These are phyloP conservation scores for Tursiops truncatus DNA, from an alignment of 2,113 vertebrate genomes.

Conservation along the genomic window DNA sequence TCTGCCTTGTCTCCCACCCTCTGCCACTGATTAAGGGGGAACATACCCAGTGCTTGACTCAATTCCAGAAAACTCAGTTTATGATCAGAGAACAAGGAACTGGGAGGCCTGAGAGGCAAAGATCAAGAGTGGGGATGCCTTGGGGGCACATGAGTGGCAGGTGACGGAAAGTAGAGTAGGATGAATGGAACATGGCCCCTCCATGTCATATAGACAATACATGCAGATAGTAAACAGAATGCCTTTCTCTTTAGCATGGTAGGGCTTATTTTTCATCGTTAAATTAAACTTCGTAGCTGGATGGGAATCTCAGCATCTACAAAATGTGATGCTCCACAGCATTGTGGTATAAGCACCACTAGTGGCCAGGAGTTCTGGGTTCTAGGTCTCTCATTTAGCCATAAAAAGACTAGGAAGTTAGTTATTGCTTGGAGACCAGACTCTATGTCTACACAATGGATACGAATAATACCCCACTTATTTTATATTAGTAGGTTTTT, in stretches of 20 bases:
- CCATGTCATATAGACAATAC: neutral
- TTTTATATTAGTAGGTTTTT: neutral
- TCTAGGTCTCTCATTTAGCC: neutral
- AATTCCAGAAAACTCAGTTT: neutral
- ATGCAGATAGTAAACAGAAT: neutral
- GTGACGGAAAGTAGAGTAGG: neutral
- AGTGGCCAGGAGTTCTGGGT: neutral
- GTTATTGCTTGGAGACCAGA: neutral
- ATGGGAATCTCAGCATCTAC: neutral
- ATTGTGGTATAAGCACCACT: neutral
- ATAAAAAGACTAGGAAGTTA: neutral
- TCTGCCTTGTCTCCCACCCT: neutral
- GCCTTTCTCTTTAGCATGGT: neutral
- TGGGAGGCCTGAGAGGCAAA: neutral
- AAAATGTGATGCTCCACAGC: neutral
- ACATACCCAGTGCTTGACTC: neutral
- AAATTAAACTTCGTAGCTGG: slow-evolving; percentile 20
- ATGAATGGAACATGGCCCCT: neutral
- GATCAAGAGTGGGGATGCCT: neutral
- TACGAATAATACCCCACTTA: neutral
- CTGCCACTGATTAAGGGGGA: neutral
- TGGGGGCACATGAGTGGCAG: neutral
- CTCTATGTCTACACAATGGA: neutral
- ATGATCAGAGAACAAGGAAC: neutral
- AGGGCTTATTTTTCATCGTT: neutral